Evolutionary conservation across 2,797 vertebrate genomes (phyloP).

Genomic region (Orestias chungarensis): DNA sequence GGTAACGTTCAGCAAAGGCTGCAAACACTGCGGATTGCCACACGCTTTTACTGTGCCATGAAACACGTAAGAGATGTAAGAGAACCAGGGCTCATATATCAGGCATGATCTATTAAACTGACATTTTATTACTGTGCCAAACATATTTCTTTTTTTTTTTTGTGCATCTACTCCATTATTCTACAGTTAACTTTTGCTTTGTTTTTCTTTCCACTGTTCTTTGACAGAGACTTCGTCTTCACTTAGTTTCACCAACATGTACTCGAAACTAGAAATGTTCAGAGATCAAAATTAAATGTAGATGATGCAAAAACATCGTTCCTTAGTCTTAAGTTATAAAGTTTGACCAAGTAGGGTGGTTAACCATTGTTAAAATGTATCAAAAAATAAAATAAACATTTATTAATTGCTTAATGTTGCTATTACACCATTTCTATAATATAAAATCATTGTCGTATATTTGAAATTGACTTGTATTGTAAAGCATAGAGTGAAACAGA

Average conservation of each 20-base stretch:
- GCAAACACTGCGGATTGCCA: slow-evolving; percentile 83
- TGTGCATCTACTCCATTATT: slow-evolving; percentile 56
- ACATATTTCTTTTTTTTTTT: slow-evolving; percentile 27
- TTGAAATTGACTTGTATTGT: neutral
- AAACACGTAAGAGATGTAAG: slow-evolving; percentile 85
- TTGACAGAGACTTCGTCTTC: slow-evolving; percentile 31
- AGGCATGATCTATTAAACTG: slow-evolving; percentile 79
- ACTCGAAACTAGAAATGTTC: too few species aligned
- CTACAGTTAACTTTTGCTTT: slow-evolving; percentile 43
- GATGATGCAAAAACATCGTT: too few species aligned
- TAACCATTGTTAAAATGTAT: neutral
- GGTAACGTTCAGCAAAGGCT: slow-evolving; percentile 83
- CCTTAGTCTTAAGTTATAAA: too few species aligned
- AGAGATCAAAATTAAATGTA: too few species aligned
- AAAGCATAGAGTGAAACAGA: neutral
- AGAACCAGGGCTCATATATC: slow-evolving; percentile 79
- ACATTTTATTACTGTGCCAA: slow-evolving; percentile 40
- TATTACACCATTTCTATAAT: neutral
- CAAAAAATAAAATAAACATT: neutral
- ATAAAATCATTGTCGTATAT: neutral
- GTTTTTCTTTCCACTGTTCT: slow-evolving; percentile 33
- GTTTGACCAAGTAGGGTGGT: neutral
- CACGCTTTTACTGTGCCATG: slow-evolving; percentile 84
- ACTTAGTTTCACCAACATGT: neutral
- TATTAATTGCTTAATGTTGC: neutral